phyloP scores from a whole-genome alignment of 2,888 invertebrate species.

The Trissolcus brochymenae region DNA sequence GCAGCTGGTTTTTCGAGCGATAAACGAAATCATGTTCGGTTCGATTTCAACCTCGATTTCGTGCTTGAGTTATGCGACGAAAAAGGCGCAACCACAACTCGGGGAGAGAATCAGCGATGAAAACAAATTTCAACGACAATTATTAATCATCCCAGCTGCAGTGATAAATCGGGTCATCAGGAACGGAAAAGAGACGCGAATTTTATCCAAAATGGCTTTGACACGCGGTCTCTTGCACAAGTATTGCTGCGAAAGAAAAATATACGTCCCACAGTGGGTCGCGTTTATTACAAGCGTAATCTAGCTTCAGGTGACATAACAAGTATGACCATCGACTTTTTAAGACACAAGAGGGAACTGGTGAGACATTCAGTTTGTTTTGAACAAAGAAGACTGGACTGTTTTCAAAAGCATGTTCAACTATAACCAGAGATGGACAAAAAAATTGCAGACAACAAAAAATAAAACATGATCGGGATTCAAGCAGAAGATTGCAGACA shows the following conservation, averaged over 20 bases:
- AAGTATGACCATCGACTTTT: constrained; percentile 6
- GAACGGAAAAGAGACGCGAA: neutral
- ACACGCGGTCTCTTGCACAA: neutral
- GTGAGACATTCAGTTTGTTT: neutral
- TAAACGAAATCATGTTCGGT: constrained; percentile 47
- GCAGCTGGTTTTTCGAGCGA: constrained; percentile 38
- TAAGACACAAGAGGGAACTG: neutral
- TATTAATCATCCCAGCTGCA: constrained; percentile 11
- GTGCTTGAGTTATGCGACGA: constrained; percentile 25
- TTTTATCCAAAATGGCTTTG: constrained; percentile 2
- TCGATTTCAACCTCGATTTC: constrained; percentile 52
- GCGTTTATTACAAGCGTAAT: constrained; percentile 14
- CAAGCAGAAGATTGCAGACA: neutral
- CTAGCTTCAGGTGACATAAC: constrained; percentile 31
- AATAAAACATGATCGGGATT: neutral
- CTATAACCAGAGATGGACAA: constrained; percentile 5
- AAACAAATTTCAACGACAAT: constrained; percentile 29
- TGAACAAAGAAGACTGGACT: neutral
- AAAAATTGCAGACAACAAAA: constrained; percentile 17
- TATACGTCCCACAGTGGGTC: constrained; percentile 6
- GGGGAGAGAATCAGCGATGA: constrained; percentile 13
- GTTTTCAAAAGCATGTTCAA: neutral
- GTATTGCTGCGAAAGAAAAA: neutral
- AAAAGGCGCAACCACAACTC: constrained; percentile 14
- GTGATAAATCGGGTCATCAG: neutral